phyloP scores from a whole-genome alignment of 2,888 invertebrate species.

The Anoplius nigerrimus region DNA sequence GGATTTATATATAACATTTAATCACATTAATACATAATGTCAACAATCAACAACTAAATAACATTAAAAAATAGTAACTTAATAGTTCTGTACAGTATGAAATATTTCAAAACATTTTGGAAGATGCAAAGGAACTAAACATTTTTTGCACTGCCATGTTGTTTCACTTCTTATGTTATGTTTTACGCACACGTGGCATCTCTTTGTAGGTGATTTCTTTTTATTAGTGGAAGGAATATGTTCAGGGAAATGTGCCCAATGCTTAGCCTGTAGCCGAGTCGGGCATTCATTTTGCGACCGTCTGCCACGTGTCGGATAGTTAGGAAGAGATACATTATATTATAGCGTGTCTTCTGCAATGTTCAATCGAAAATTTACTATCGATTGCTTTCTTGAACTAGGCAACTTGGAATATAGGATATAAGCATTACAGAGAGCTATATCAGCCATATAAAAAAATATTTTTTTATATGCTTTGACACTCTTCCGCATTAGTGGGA shows the following conservation, averaged over 20 bases:
- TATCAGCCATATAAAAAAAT: constrained; percentile 42
- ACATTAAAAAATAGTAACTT: constrained; percentile 22
- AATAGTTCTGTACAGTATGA: constrained; percentile 21
- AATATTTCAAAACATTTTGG: constrained; percentile 18
- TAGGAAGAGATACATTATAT: constrained; percentile 10
- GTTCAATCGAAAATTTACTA: constrained; percentile 4
- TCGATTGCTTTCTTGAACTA: not conserved
- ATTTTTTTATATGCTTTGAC: constrained; percentile 45
- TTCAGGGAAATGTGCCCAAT: constrained; percentile 5
- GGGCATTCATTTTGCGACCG: constrained; percentile 7
- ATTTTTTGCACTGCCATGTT: constrained; percentile 15
- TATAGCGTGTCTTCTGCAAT: constrained; percentile 17
- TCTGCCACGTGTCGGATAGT: constrained; percentile 14
- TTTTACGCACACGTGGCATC: constrained; percentile 21
- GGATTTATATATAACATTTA: not conserved
- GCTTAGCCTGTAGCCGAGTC: constrained; percentile 5
- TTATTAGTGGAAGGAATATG: not conserved
- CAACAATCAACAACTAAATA: constrained; percentile 8
- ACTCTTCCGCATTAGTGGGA: constrained; percentile 44
- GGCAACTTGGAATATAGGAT: constrained; percentile 5
- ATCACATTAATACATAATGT: too few species aligned
- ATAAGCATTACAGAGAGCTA: constrained; percentile 39
- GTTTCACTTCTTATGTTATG: constrained; percentile 21
- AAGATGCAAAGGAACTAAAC: constrained; percentile 21
- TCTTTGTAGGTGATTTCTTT: not conserved